Evolutionary conservation across 2,888 invertebrate genomes (phyloP), one percentile per base, ranked within the genome.

Genomic region (Tupiocoris notatus): DNA sequence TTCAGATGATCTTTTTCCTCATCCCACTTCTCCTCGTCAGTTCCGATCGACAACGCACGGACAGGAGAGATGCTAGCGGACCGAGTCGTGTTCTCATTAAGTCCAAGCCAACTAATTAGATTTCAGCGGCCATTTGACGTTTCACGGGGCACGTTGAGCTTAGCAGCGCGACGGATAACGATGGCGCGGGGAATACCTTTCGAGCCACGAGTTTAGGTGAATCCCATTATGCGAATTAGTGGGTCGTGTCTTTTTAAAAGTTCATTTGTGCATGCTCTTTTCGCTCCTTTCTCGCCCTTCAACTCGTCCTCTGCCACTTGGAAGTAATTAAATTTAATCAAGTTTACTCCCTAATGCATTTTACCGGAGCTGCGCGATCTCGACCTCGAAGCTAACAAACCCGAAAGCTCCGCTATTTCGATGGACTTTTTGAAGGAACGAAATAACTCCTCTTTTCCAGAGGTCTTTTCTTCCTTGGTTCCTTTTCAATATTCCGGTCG

Each of bases 41-140:
- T 39, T 39, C 39, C 39, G 39, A 39, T 39, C 12, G 39, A 39
- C 39, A 39, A 39, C 39, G 39, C 39, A 39, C 39, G 39, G 39
- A 39, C 39, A 39, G 39, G 39, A 12, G 39, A 39, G 39, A 39
- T 39, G 12, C 39, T 39, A 39, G 12, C 39, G 39, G 39, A 39
- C 39, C 39, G 39, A 39, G 39, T 39, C 39, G 39, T 39, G 39
- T 39, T 39, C 65, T 39, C 65, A 39, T 65, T 65, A 39, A 65
- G 65, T 39, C 65, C 25, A 18, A 22, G 25, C 25, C n/a, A n/a
- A 39, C 65, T 25, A 65, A 65, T 65, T 65, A 65, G 39, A 65
- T 65, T 65, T 65, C 65, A 17, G 65, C 39, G 39, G 18, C 65
- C 65, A 65, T 65, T 65, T 24, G 65, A 39, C 20, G 65, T 2